Evolutionary conservation across 2,888 invertebrate genomes (phyloP), one percentile per base, ranked within the genome.

Genomic region (Malthinus seriepunctatus): DNA sequence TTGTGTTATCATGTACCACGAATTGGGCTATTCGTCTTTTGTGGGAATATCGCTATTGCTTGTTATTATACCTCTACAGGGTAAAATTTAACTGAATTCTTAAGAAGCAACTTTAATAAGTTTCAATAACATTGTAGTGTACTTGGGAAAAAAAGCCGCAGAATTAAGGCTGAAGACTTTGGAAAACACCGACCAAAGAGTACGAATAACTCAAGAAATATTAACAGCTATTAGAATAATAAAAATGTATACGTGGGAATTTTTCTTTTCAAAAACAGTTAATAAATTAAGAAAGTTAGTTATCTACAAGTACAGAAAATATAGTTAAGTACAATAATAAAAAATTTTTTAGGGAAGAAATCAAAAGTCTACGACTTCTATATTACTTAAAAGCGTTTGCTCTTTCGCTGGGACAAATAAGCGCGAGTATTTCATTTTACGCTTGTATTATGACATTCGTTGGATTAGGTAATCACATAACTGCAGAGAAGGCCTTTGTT

Each of bases 131-230:
- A 6, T 77, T 48, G 75, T 80, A 9, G 92, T 92, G 11, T 79
- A 78, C 3, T 76, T 91, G 8, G 81, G 65, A 11, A 61, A 52
- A 48, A 53, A 61, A 57, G 52, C 66, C 0, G 59, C 60, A 10
- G 55, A 55, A 42, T 63, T 51, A n/a, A 10, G 56, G 11, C n/a
- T 50, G 7, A 50, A 53, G 57, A 39, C 50, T 49, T 11, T 48
- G 35, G 9, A 35, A n/a, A 82, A 88, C 71, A 93, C 94, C 0
- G 95, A 95, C 77, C 87, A 88, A 65, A 83, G 96, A 60, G 89
- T 95, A 46, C 86, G 91, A 51, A 83, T 94, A 44, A 95, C 95
- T 91, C 91, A 89, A 74, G 95, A 96, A 82, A 87, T 96, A 67
- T 88, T 96, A 63, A 85, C 85, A 62, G 95, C 93, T 49, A 94